Conservation (phyloP, 2,797 vertebrate species). For the Halcyon leucocephala region DNA sequence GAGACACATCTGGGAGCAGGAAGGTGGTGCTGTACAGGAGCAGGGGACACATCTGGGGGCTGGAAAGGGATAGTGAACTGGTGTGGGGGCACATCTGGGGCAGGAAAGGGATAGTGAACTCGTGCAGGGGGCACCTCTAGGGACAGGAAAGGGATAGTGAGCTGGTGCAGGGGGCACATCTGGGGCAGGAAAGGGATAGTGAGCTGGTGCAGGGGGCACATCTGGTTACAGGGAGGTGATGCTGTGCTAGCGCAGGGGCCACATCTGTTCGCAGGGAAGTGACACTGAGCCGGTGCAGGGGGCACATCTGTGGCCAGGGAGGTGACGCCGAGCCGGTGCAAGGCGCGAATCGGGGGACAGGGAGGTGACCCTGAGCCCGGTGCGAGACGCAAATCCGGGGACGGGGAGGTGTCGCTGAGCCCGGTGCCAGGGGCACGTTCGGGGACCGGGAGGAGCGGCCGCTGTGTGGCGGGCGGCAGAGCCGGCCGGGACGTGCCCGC, state of each 20-base stretch:
- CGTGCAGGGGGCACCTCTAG: background rate
- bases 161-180: background rate
- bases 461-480: background rate
- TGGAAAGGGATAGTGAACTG: too few species aligned
- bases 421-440: too few species aligned
- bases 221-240: background rate
- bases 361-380: background rate
- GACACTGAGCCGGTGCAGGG: fast-evolving
- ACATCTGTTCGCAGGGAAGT: background rate
- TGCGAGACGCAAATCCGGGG: background rate
- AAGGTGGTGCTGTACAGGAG: too few species aligned
- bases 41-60: background rate
- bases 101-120: too few species aligned
- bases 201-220: background rate
- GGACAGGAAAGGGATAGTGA: too few species aligned
- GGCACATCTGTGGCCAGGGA: background rate
- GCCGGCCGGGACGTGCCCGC: background rate
- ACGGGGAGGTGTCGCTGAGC: fast-evolving
- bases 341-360: background rate
- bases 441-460: fast-evolving
- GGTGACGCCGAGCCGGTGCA: background rate
- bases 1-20: background rate
- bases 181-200: background rate
- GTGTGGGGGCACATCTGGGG: background rate
- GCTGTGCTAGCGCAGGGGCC: background rate